Evolutionary conservation across 2,888 invertebrate species (phyloP).

Genomic region (Tortrix viridana): DNA sequence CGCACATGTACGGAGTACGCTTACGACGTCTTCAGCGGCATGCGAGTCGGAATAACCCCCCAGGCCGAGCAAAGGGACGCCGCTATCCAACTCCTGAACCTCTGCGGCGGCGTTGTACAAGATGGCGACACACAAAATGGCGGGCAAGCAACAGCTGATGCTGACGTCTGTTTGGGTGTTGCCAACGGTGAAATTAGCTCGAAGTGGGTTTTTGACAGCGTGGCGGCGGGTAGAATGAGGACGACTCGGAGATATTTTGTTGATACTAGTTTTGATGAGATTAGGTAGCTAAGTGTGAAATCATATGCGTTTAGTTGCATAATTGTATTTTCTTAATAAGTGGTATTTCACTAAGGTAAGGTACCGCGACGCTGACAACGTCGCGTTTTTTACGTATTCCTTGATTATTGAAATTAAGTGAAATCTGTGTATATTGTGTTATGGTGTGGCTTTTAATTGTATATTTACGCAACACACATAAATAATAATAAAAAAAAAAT

Average conservation of each 20-base stretch:
- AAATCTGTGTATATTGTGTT: too few relatives aligned
- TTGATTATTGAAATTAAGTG: too few relatives aligned
- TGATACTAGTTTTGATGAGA: constrained; percentile 41
- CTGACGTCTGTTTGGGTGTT: constrained; percentile 59
- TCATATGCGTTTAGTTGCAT: background rate
- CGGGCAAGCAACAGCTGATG: constrained; percentile 38
- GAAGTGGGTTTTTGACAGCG: constrained; percentile 76
- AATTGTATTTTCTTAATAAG: too few relatives aligned
- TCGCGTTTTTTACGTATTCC: too few relatives aligned
- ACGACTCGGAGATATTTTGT: constrained; percentile 59
- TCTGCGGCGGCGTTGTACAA: constrained; percentile 63
- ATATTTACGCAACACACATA: too few relatives aligned
- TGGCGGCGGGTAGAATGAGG: constrained; percentile 64
- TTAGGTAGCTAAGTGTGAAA: background rate
- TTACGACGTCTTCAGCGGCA: constrained; percentile 69
- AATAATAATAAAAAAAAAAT: too few relatives aligned
- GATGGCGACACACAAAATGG: constrained; percentile 44
- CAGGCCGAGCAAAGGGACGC: constrained; percentile 59
- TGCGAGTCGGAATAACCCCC: constrained; percentile 54
- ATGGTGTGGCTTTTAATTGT: too few relatives aligned
- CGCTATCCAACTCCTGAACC: constrained; percentile 53
- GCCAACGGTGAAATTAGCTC: constrained; percentile 57
- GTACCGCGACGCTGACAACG: too few relatives aligned
- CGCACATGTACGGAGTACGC: constrained; percentile 62
- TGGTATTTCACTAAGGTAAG: too few relatives aligned